Evolutionary conservation across 2,888 invertebrate species (phyloP).

Genomic region (Metallyticus violacea): DNA sequence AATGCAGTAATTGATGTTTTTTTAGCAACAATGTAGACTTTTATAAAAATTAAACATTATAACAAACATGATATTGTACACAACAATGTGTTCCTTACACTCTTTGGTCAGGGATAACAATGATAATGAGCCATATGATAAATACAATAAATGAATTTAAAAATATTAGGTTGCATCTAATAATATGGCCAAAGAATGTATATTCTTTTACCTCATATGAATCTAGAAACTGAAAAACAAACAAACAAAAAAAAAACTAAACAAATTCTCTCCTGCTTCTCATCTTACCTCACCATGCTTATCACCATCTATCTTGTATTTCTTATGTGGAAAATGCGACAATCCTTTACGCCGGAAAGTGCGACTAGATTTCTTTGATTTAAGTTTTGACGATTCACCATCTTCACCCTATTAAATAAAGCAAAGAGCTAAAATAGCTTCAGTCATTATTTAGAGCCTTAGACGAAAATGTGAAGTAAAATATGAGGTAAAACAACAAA

Average conservation of each 20-base stretch:
- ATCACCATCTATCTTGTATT: slow-evolving; percentile 11
- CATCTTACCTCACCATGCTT: not conserved
- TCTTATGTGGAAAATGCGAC: slow-evolving; percentile 21
- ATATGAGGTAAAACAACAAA: not conserved
- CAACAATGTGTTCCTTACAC: no score
- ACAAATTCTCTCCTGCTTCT: not conserved
- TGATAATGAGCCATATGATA: no score
- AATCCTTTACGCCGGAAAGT: slow-evolving; percentile 24
- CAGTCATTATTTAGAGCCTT: not conserved
- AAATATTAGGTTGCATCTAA: no score
- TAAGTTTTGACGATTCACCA: slow-evolving; percentile 21
- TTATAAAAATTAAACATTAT: no score
- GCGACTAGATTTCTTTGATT: slow-evolving; percentile 25
- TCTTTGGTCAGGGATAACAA: no score
- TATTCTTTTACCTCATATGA: not conserved
- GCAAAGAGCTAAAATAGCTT: not conserved
- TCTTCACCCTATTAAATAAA: slow-evolving; percentile 19
- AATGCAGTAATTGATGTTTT: no score
- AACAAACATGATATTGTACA: no score
- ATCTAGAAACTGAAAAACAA: not conserved
- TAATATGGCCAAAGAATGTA: no score
- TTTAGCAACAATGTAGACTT: no score
- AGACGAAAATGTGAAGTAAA: not conserved
- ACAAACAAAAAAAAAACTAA: not conserved
- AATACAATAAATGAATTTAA: no score